phyloP scores from a whole-genome alignment of 2,888 invertebrate species.

The Euplexia lucipara region DNA sequence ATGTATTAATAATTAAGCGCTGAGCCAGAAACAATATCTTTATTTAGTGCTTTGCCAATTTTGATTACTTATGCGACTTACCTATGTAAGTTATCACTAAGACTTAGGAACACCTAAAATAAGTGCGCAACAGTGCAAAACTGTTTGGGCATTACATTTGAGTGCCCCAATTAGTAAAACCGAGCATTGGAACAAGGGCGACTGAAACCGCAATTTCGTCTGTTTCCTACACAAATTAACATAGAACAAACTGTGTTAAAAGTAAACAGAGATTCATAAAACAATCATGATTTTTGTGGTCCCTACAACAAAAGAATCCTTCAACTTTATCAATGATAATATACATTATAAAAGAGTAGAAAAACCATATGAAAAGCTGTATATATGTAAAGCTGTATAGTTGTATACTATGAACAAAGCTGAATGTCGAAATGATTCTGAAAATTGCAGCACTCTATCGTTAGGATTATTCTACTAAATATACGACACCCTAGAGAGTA shows the following conservation, averaged over 20 bases:
- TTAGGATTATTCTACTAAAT: slow-evolving; percentile 19
- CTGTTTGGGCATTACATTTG: too few relatives aligned
- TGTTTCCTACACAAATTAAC: slow-evolving; percentile 21
- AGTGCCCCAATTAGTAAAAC: too few relatives aligned
- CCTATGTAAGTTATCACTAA: too few relatives aligned
- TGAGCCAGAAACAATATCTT: slow-evolving; percentile 35
- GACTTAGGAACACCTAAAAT: too few relatives aligned
- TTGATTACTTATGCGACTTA: slow-evolving; percentile 27
- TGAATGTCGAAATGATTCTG: slow-evolving; percentile 16
- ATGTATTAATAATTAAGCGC: slow-evolving; percentile 55
- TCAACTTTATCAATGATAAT: background rate
- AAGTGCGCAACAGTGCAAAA: too few relatives aligned
- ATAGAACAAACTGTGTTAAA: background rate
- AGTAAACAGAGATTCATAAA: background rate
- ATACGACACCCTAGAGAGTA: slow-evolving; percentile 10
- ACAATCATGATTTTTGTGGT: background rate
- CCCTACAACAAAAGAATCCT: background rate
- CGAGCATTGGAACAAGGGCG: background rate
- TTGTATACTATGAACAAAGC: slow-evolving; percentile 29
- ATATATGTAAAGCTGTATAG: too few relatives aligned
- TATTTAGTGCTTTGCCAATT: slow-evolving; percentile 44
- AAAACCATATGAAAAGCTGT: slow-evolving; percentile 9
- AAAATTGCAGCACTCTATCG: slow-evolving; percentile 15
- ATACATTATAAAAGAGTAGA: slow-evolving; percentile 1
- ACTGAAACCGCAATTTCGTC: slow-evolving; percentile 46